phyloP scores from a whole-genome alignment of 1,140 invertebrate genomes.

The Drosophila mayri region DNA sequence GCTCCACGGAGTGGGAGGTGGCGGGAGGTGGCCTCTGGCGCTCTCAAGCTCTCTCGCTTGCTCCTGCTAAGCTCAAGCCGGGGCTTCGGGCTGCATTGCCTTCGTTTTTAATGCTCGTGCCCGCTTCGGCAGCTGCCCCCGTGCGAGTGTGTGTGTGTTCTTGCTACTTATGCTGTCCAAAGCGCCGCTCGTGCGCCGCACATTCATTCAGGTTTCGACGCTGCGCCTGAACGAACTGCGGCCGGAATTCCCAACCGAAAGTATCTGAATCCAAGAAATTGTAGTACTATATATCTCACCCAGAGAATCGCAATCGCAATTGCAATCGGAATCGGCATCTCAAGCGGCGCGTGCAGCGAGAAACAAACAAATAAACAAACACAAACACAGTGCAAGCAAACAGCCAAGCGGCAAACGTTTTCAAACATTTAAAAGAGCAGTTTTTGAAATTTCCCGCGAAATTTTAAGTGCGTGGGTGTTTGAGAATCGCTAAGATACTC shows the following conservation, averaged over 20 bases:
- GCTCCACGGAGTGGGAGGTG: background rate
- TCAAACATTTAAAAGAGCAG: slow-evolving; percentile 19
- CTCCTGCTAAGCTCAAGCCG: slow-evolving; percentile 60
- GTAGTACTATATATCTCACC: background rate
- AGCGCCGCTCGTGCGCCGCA: slow-evolving; percentile 80
- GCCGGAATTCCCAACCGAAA: slow-evolving; percentile 18
- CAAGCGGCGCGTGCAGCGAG: slow-evolving; percentile 39
- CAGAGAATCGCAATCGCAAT: slow-evolving; percentile 9
- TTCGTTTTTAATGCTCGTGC: slow-evolving; percentile 72
- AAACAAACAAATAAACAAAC: slow-evolving; percentile 39
- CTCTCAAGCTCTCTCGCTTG: slow-evolving; percentile 46
- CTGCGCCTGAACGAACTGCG: slow-evolving; percentile 74
- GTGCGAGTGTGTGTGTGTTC: slow-evolving; percentile 3
- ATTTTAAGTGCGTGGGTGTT: slow-evolving; percentile 18
- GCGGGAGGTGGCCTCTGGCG: slow-evolving; percentile 8
- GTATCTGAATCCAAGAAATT: background rate
- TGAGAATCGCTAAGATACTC: slow-evolving; percentile 8
- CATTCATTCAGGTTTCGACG: slow-evolving; percentile 80
- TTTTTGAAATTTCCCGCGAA: slow-evolving; percentile 22
- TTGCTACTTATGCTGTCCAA: slow-evolving; percentile 79
- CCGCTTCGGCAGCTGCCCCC: slow-evolving; percentile 52
- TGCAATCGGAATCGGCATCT: slow-evolving; percentile 37
- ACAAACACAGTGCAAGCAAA: slow-evolving; percentile 27
- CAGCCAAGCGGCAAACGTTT: slow-evolving; percentile 31
- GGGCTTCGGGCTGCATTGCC: slow-evolving; percentile 49